A percentile compares a stretch with the other conserved stretches of the same genome.
Conservation (phyloP, 2,888 invertebrate genomes). For the Tupiocoris notatus region DNA sequence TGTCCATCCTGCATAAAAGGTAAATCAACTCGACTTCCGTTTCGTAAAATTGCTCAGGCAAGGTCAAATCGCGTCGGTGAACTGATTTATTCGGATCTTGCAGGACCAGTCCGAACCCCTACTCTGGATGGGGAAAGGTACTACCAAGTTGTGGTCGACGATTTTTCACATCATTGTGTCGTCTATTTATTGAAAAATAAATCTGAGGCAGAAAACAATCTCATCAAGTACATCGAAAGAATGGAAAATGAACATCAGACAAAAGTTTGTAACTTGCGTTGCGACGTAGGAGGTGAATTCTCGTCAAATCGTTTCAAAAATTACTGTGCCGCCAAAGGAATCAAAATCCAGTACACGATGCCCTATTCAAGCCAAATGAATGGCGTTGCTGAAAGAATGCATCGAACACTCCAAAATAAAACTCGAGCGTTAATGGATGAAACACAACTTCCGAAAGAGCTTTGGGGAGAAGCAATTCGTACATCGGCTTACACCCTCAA, state of each 20-base stretch:
- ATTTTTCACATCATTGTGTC: slow-evolving; percentile 20
- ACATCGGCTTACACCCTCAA: slow-evolving; percentile 5
- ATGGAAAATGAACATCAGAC: neutral
- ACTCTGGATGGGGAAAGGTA: slow-evolving; percentile 21
- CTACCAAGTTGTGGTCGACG: slow-evolving; percentile 25
- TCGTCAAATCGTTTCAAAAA: slow-evolving; percentile 10
- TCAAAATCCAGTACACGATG: slow-evolving; percentile 12
- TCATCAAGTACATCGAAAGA: neutral
- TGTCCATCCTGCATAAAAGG: slow-evolving; percentile 16
- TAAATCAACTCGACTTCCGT: slow-evolving; percentile 14
- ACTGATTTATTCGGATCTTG: slow-evolving; percentile 7
- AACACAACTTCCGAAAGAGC: slow-evolving; percentile 15
- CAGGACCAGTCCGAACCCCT: slow-evolving; percentile 28
- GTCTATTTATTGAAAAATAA: neutral
- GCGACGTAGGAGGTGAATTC: slow-evolving; percentile 18
- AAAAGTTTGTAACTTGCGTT: neutral
- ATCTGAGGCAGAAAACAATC: slow-evolving; percentile 8
- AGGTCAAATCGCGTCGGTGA: slow-evolving; percentile 10
- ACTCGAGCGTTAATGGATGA: neutral
- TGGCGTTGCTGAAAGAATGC: neutral
- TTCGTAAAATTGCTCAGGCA: neutral
- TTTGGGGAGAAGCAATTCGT: slow-evolving; percentile 28
- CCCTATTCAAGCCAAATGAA: slow-evolving; percentile 1
- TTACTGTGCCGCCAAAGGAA: slow-evolving; percentile 4
- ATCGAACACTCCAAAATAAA: slow-evolving; percentile 11